Evolutionary conservation across 2,797 vertebrate genomes (phyloP).

Genomic region (Adrianichthys oophorus): DNA sequence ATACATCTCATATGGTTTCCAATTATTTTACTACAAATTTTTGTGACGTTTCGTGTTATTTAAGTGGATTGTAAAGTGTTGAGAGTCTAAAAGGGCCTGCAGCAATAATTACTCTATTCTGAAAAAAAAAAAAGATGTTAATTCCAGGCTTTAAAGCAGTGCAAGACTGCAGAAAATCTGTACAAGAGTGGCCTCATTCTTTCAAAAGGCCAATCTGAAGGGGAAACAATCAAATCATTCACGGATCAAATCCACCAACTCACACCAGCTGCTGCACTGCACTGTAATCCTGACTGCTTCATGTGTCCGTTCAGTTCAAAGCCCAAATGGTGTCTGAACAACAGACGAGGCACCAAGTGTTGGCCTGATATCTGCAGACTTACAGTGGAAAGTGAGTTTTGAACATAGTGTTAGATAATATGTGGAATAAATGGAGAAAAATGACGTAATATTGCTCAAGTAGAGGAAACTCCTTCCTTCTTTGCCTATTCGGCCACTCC

Average conservation of each 20-base stretch:
- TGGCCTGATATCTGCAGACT: too few species aligned
- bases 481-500: too few species aligned
- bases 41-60: too few species aligned
- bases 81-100: conserved; percentile 1
- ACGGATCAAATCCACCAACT: conserved; percentile 66
- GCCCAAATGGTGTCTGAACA: conserved; percentile 9
- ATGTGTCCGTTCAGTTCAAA: conserved; percentile 19
- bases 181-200: conserved; percentile 17
- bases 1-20: conserved; percentile 14
- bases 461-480: too few species aligned
- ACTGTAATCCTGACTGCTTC: conserved; percentile 12
- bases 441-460: too few species aligned
- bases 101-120: neutral
- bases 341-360: neutral
- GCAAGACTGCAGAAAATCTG: conserved; percentile 21
- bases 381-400: too few species aligned
- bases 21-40: conserved; percentile 6
- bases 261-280: conserved; percentile 29
- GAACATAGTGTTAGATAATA: too few species aligned
- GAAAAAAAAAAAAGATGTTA: neutral
- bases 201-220: conserved; percentile 41
- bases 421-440: too few species aligned
- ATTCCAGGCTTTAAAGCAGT: conserved; percentile 19
- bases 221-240: conserved; percentile 72
- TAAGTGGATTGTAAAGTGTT: too few species aligned